Evolutionary conservation across 1,140 invertebrate species (phyloP), one percentile per base, ranked within the genome.

Genomic region (Pachypsylla venusta): DNA sequence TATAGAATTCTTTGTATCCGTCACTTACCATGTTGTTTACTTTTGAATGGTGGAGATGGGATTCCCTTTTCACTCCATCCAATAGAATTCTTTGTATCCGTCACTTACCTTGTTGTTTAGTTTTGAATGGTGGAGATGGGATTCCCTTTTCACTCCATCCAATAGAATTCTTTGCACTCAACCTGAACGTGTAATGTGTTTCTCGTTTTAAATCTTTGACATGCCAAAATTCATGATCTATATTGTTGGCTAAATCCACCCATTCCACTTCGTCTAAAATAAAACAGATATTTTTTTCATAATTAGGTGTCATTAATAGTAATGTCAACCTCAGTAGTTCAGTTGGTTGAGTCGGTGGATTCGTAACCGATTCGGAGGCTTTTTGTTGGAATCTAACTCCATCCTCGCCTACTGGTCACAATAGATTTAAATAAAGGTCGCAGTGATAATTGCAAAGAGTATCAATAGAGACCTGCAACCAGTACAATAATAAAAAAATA

Each of bases 221-320:
- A 0, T 96, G 70, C 66, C 84, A 95, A 70, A 93, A 94, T 69
- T 98, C 93, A 66, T 97, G 90, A 68, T 91, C 88, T 53, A 97
- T 93, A 64, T 93, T 92, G 59, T 83, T 82, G 2, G 84, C 84
- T 2, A 89, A 79, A 16, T 84, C 81, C n/a, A 77, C 81, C 95
- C 95, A 99, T 22, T 87, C 81, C 20, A 83, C 76, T 20, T 81
- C 82, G 66, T 85, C 86, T 74, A 66, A 19, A 53, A 12, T 58
- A 54, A 54, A 55, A 58, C 42, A 61, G 10, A 58, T 7, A 58
- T 13, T 14, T 12, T 35, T 35, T 35, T 16, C 30, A 35, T 12
- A 35, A n/a, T n/a, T n/a, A n/a, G n/a, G n/a, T n/a, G n/a, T n/a
- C n/a, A n/a, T n/a, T n/a, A n/a, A n/a, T n/a, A n/a, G n/a, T n/a